Evolutionary conservation across 2,113 vertebrate species (phyloP).

Genomic region (Coptodon bakossiorum): DNA sequence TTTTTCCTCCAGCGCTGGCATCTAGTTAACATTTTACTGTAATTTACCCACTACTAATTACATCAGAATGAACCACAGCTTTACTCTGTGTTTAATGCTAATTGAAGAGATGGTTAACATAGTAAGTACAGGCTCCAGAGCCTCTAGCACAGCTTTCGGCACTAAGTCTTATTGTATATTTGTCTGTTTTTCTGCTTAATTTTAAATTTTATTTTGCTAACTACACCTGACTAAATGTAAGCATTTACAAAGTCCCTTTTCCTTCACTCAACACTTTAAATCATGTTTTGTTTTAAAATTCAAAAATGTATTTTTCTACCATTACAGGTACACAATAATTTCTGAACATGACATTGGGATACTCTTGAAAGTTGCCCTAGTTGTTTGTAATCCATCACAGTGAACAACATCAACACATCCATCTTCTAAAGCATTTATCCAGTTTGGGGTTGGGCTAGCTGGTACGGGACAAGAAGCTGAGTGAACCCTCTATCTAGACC

Average conservation of each 20-base stretch:
- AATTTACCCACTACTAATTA: not conserved
- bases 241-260: not conserved
- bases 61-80: not conserved
- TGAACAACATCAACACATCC: not conserved
- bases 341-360: not conserved
- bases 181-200: not conserved
- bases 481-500: not conserved
- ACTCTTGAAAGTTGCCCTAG: not conserved
- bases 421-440: not conserved
- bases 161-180: not conserved
- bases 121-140: not conserved
- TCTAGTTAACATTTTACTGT: not conserved
- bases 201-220: not conserved
- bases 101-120: not conserved
- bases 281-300: not conserved
- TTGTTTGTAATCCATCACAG: not conserved
- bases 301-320: not conserved
- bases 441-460: not conserved
- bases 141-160: not conserved
- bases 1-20: not conserved
- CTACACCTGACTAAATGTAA: not conserved
- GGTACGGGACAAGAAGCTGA: not conserved
- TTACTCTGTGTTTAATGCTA: not conserved
- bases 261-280: not conserved
- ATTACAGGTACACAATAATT: not conserved